Evolutionary conservation across 2,113 vertebrate species (phyloP).

Genomic region (Dendropsophus ebraccatus): DNA sequence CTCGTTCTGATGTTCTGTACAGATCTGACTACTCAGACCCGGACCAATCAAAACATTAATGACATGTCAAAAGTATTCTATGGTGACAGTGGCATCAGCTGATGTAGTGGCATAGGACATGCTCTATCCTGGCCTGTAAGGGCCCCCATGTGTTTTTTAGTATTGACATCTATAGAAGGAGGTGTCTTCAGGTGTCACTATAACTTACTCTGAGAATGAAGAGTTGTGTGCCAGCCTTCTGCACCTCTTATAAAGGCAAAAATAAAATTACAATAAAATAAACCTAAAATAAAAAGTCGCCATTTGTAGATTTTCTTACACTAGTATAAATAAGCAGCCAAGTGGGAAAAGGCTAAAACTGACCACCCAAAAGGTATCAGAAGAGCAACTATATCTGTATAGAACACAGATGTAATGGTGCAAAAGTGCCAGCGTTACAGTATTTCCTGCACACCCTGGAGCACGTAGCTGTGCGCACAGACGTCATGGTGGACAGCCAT

Average conservation of each 20-base stretch:
- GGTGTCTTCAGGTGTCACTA: background rate
- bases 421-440: background rate
- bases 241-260: slow-evolving; percentile 7
- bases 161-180: background rate
- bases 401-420: slow-evolving; percentile 48
- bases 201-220: background rate
- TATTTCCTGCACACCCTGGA: background rate
- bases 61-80: no score
- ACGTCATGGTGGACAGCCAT: background rate
- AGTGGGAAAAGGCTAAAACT: slow-evolving; percentile 14
- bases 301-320: slow-evolving; percentile 7
- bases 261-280: slow-evolving; percentile 48
- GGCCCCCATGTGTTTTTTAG: background rate
- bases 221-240: background rate
- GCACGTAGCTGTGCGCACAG: background rate
- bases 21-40: no score
- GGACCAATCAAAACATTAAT: no score
- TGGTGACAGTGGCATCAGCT: background rate
- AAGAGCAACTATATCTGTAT: background rate
- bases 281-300: slow-evolving; percentile 40
- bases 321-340: background rate
- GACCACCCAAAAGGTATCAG: slow-evolving; percentile 40
- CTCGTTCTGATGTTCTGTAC: no score
- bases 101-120: background rate
- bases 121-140: background rate